Evolutionary conservation across 2,888 invertebrate genomes (phyloP), one percentile per base, ranked within the genome.

Genomic region (Mechanitis messenoides): DNA sequence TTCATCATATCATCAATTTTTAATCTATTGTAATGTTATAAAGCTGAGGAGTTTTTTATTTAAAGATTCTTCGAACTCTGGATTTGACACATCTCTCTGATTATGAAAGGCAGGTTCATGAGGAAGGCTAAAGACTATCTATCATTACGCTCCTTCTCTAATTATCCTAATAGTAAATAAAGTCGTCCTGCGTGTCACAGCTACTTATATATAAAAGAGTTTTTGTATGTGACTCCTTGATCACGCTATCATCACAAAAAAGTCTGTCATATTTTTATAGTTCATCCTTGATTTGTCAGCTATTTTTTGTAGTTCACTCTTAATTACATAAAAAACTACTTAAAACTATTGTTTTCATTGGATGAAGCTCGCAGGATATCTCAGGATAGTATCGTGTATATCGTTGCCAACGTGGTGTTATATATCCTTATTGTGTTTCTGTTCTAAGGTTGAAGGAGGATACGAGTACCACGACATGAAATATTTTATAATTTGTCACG

Each of bases 341-440:
- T 20, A 20, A 67, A 65, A 63, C 45, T 54, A 62, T 53, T 46
- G 9, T 28, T 60, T 47, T 33, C 53, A 74, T 76, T 76, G 74
- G 75, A 50, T 69, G 72, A 77, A 77, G 75, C 67, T 69, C 67
- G 0, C 20, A 20, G 20, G 68, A 56, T 66, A 68, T 69, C 61
- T 68, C 62, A 66, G 59, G 56, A 57, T 50, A 58, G 55, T 33
- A 28, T 20, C 20, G 20, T 20, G 9, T 59, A 33, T n/a, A 11
- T 61, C 38, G 64, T 57, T 60, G 62, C 63, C 60, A 56, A 63
- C 53, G 55, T 65, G 74, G 71, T 71, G 66, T 79, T 84, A 83
- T 79, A 84, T 66, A 71, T 79, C 77, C 82, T 76, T 69, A 77
- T 70, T 80, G 66, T 83, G 35, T 87, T 86, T 87, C 79, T 87